These are phyloP conservation scores for Sisor rabdophorus DNA, from an alignment of 2,113 vertebrate species.

Conservation along the genomic window DNA sequence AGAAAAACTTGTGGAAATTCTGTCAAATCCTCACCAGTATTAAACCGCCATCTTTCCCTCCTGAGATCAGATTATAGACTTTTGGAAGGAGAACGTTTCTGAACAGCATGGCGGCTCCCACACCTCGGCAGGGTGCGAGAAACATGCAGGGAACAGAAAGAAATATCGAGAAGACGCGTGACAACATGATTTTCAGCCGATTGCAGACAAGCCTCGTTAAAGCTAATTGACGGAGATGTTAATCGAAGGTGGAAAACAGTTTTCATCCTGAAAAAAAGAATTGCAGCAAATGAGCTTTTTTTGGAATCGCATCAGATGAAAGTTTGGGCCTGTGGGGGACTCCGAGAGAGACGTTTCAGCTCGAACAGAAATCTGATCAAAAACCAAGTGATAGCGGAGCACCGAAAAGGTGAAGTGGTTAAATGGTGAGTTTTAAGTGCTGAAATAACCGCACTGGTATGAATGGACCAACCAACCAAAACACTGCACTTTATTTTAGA, in stretches of 20 bases:
- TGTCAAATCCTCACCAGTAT: conserved; percentile 33
- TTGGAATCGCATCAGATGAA: not conserved
- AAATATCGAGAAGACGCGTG: conserved; percentile 20
- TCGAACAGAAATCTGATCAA: not conserved
- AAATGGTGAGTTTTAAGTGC: not conserved
- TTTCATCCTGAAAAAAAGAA: not conserved
- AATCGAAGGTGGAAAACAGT: conserved; percentile 31
- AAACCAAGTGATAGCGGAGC: not conserved
- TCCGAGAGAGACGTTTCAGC: not conserved
- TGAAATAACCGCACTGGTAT: not conserved
- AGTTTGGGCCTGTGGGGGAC: not conserved
- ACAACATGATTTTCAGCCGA: conserved; percentile 1
- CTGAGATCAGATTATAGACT: conserved; percentile 48
- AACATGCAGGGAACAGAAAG: conserved; percentile 34
- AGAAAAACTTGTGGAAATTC: conserved; percentile 28
- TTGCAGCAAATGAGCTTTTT: conserved; percentile 4
- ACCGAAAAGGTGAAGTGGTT: conserved; percentile 1
- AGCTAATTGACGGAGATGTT: conserved; percentile 29
- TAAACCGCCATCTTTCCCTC: conserved; percentile 35
- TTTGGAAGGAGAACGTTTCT: conserved; percentile 40
- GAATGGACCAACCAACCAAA: not conserved
- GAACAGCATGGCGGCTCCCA: conserved; percentile 33
- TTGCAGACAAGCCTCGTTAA: conserved; percentile 32
- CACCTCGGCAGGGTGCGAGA: conserved; percentile 32
- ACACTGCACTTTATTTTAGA: not conserved